Evolutionary conservation across 2,888 invertebrate species (phyloP), one percentile per base, ranked within the genome.

Genomic region (Caenorhabditis macrosperma): DNA sequence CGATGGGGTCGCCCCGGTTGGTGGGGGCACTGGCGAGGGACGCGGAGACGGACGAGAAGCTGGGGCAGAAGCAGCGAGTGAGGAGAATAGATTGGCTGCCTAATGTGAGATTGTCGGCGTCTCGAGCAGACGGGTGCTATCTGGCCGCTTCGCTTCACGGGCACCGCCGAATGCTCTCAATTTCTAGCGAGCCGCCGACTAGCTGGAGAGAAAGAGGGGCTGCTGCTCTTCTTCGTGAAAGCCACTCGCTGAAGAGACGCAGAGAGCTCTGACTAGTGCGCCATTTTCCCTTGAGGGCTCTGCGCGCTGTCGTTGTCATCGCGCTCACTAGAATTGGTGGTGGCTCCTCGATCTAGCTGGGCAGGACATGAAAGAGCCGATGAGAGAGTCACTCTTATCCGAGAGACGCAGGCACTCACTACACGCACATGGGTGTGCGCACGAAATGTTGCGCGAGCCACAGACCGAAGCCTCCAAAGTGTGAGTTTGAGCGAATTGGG

Each of bases 91-190:
- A 72, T 72, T 72, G 72, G 72, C 72, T 72, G 72, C 72, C 72
- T 72, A 72, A 72, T 72, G 72, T 72, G 72, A 75, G 75, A 75
- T 67, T 66, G 60, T 67, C 75, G 66, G 75, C 72, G 72, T 72
- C 72, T 72, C 72, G 9, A 26, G 63, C 48, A 71, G 54, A 63
- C 35, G 61, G 44, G 38, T 71, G 55, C 71, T 71, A 71, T 72
- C 33, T 64, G 48, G 48, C 54, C 59, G 60, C 52, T 60, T 44
- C 64, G 46, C 55, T 67, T 67, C 75, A 52, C 75, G 55, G 71
- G 66, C 60, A 48, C 59, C 66, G 66, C 60, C 75, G 75, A 67
- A 66, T 67, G 75, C 75, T 67, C 66, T 67, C 75, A 75, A 75
- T 67, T 75, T 75, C 66, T 67, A 41, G 60, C 66, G 75, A 66